These are phyloP conservation scores for Cyrtonyx montezumae DNA, from an alignment of 2,113 vertebrate species.

Conservation along the genomic window DNA sequence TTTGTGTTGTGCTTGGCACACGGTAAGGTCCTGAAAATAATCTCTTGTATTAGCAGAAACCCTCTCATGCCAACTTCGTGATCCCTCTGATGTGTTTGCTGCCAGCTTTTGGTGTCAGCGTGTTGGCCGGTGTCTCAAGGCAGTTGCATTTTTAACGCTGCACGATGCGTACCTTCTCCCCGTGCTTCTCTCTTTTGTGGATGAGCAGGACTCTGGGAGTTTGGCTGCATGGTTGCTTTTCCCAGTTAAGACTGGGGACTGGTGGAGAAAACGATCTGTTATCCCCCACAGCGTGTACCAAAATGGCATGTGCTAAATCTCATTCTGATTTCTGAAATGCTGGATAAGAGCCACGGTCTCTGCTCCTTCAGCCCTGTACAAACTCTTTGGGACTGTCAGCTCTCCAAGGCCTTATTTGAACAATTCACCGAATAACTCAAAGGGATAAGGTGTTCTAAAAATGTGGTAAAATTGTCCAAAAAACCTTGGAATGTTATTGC, in stretches of 20 bases:
- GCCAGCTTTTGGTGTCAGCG: slow-evolving; percentile 52
- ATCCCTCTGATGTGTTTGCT: slow-evolving; percentile 59
- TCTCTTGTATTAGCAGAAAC: slow-evolving; percentile 69
- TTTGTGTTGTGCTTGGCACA: slow-evolving; percentile 62
- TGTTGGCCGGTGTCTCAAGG: slow-evolving; percentile 37
- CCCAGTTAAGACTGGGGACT: slow-evolving; percentile 4
- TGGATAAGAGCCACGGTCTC: neutral
- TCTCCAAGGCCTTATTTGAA: slow-evolving; percentile 64
- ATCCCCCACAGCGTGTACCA: slow-evolving; percentile 35
- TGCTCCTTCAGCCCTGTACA: slow-evolving; percentile 24
- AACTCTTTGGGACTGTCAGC: slow-evolving; percentile 36
- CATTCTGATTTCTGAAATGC: slow-evolving; percentile 44
- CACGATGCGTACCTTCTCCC: slow-evolving; percentile 53
- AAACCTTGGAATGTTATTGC: neutral
- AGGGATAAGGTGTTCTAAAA: slow-evolving; percentile 55
- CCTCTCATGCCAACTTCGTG: slow-evolving; percentile 61
- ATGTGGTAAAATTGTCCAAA: neutral
- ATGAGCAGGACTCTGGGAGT: neutral
- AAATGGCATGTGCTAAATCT: slow-evolving; percentile 52
- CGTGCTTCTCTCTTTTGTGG: neutral
- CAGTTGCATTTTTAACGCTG: slow-evolving; percentile 10
- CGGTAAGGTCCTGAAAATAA: slow-evolving; percentile 57
- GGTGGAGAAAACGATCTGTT: slow-evolving; percentile 48
- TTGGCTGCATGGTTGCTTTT: slow-evolving; percentile 9
- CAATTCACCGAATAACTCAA: slow-evolving; percentile 39